Evolutionary conservation across 2,888 invertebrate species (phyloP), one percentile per base, ranked within the genome.

Genomic region (Volucella zonaria): DNA sequence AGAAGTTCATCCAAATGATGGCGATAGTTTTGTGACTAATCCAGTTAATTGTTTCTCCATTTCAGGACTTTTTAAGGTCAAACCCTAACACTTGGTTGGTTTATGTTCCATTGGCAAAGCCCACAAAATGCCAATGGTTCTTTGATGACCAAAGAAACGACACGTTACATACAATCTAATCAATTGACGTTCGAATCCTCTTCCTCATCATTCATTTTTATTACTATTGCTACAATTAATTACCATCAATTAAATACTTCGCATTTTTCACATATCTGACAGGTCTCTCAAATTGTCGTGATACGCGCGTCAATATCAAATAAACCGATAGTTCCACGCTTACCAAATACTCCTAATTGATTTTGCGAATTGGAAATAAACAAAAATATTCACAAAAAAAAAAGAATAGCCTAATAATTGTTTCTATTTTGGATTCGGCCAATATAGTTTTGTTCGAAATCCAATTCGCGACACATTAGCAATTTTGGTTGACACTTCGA

Each of bases 201-300:
- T 14, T 12, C 18, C 10, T 38, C 14, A 42, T 71, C 15, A 40
- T 58, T 18, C 12, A 11, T 1, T 54, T 10, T 12, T 42, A n/a
- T 43, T 10, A 43, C 1, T 45, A 54, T 62, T 52, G 38, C 54
- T 40, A n/a, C 18, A 43, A 62, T 14, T 61, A 18, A 70, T 78
- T 78, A 71, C 54, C 49, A 43, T 56, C n/a, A 56, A 78, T 71
- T 71, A 78, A 64, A 51, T 70, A 1, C 49, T 47, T 49, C 47
- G 70, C 68, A 77, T 77, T 61, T 70, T 62, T 68, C 43, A 45
- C 40, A 76, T 76, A 59, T 52, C 51, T 51, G 56, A n/a, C n/a
- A 15, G 8, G 3, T 61, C 56, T 56, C 38, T 40, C 3, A 49
- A 54, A 54, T 56, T 61, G 40, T 45, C 49, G 0, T 54, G 9